Conservation (phyloP, 2,888 invertebrate species). For the Trichopria drosophilae region DNA sequence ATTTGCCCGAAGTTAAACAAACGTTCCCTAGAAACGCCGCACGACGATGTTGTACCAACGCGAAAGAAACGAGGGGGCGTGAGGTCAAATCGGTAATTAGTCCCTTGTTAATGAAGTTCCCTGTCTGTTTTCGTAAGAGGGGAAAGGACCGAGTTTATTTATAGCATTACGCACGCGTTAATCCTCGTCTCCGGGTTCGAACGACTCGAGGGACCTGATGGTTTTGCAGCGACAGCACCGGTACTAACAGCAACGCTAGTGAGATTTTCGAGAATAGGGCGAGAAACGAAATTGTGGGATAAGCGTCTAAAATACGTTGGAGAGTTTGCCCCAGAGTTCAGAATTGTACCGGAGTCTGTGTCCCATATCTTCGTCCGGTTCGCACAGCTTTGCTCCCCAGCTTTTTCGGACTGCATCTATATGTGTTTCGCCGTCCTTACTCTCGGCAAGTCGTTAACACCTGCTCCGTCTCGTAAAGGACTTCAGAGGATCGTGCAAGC, state of each 20-base stretch:
- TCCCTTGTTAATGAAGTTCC: constrained; percentile 52
- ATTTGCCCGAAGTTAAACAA: constrained; percentile 6
- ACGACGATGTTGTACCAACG: not conserved
- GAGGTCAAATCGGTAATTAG: constrained; percentile 47
- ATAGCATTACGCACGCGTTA: constrained; percentile 39
- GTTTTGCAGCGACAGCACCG: no score
- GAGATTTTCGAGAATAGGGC: no score
- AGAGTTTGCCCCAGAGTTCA: not conserved
- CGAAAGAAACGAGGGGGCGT: not conserved
- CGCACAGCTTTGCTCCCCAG: not conserved
- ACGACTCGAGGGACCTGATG: constrained; percentile 21
- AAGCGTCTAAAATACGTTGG: constrained; percentile 41
- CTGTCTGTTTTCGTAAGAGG: constrained; percentile 32
- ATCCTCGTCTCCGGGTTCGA: constrained; percentile 19
- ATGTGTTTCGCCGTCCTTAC: constrained; percentile 33
- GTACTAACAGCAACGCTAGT: no score
- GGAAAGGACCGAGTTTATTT: constrained; percentile 38
- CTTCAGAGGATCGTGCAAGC: constrained; percentile 29
- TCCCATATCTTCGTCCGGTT: constrained; percentile 1
- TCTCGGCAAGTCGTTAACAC: constrained; percentile 48
- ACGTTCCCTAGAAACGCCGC: constrained; percentile 1
- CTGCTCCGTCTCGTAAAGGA: constrained; percentile 47
- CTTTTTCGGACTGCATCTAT: constrained; percentile 5
- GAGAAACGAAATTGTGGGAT: constrained; percentile 28
- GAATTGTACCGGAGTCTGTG: not conserved